These are phyloP conservation scores for Epinephelus awoara DNA, from an alignment of 2,797 vertebrate species.

Conservation along the genomic window DNA sequence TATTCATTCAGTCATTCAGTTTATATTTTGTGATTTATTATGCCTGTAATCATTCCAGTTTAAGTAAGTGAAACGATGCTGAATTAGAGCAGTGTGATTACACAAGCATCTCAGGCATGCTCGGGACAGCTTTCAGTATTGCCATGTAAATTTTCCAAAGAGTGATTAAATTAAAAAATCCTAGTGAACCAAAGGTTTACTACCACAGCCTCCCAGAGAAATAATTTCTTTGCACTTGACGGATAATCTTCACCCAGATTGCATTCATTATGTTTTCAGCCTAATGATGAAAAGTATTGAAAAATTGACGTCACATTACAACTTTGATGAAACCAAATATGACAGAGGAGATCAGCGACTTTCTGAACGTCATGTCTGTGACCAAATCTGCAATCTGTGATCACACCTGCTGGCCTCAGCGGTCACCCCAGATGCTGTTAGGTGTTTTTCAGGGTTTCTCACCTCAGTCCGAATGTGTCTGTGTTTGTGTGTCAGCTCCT, in stretches of 20 bases:
- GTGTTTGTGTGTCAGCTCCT: constrained; percentile 87
- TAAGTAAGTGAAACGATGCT: not conserved
- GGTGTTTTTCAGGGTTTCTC: constrained; percentile 37
- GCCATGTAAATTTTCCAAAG: not conserved
- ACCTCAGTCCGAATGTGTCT: constrained; percentile 18
- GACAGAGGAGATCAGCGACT: constrained; percentile 13
- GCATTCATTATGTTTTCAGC: constrained; percentile 29
- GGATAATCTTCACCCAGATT: constrained; percentile 41
- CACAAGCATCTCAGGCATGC: not conserved
- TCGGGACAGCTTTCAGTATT: constrained; percentile 13
- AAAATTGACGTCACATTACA: constrained; percentile 3
- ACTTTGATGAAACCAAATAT: constrained; percentile 16
- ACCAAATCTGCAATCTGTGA: constrained; percentile 33
- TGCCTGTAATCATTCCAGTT: not conserved
- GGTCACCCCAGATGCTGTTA: constrained; percentile 28
- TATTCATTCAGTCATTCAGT: not conserved
- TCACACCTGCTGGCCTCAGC: constrained; percentile 28
- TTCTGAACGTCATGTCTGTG: not conserved
- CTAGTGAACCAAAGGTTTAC: constrained; percentile 27
- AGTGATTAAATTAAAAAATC: constrained; percentile 40
- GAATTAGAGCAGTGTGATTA: constrained; percentile 7
- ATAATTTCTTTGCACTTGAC: constrained; percentile 39
- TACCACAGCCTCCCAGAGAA: constrained; percentile 36
- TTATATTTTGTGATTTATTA: not conserved
- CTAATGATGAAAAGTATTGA: constrained; percentile 22